Base-by-base conservation (phyloP, 2,888 invertebrate genomes). In the Opisthograptis luteolata region DNA sequence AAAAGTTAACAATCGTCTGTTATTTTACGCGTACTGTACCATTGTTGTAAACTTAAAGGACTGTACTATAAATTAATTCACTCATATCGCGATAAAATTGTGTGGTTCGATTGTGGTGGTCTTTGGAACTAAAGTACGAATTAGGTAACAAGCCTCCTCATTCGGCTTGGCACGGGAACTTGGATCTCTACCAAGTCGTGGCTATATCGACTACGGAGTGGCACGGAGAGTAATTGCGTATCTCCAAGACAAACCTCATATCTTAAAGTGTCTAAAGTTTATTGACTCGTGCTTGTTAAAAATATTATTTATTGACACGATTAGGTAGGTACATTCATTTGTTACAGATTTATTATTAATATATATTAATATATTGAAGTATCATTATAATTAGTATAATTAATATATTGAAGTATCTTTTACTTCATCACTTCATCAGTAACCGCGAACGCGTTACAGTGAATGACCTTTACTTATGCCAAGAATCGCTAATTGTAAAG, bases 131-230 rank as follows among this genome's bases (percentile, higher is more conserved):
- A 56, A 71, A 70, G 53, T 58, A 62, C 54, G 61, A 53, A 62
- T 80, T 82, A 79, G 72, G 71, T 81, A 81, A 79, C 67, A 57
- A 53, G 65, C 49, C 62, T 56, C 54, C 58, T 54, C 58, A 62
- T 54, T 69, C 46, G 60, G 58, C 68, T 84, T 85, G 85, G 82
- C 83, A 77, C 75, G 55, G 37, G 54, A 60, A 64, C 63, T 87
- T 87, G 86, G 87, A 83, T 70, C 67, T 53, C 51, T 70, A 79
- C 84, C 87, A 87, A 86, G 41, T 35, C 15, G 46, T 41, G 39
- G 43, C 55, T 57, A 55, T 39, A 47, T 47, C 19, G 20, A 50
- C 45, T 44, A 44, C 40, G 44, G 40, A 40, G 35, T 40, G 9
- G 13, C 36, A 43, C 28, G 43, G n/a, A n/a, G n/a, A n/a, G n/a